Base-by-base conservation (phyloP, 2,113 vertebrate genomes). In the Plotosus lineatus region DNA sequence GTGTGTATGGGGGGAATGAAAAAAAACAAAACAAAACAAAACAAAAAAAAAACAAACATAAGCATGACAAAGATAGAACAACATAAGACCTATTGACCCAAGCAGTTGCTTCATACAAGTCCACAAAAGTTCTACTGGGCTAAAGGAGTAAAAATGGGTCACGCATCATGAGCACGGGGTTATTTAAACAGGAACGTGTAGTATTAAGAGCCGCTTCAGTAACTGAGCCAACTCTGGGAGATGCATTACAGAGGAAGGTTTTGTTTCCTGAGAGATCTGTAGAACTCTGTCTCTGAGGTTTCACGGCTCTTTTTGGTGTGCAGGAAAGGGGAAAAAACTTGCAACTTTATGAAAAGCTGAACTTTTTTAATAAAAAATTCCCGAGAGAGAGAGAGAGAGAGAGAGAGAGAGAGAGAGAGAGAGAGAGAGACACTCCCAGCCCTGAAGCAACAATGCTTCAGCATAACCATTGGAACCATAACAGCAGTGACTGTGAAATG, bases 141-240 rank as follows among this genome's bases (percentile, higher is more conserved):
- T 53, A 11, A n/a, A 23, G 31, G 81, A 86, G 86, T 82, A 86
- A 81, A 46, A 14, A 85, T 84, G 72, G 50, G 48, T 31, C 40
- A 36, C 42, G 50, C 53, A 80, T 44, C 50, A 26, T 21, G 61
- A 71, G 53, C 72, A 75, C 4, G 38, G 61, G 76, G 38, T 74
- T 48, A 42, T 81, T 83, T 48, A 84, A 88, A 79, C 81, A 78
- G 75, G 61, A 73, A 72, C 61, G 73, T 77, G 85, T 78, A 78
- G 44, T 26, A 44, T 55, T 71, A 36, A 74, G 38, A 55, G 60
- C 50, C 80, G 75, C 76, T 46, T 77, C 66, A 51, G 83, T 58
- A 74, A 80, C 66, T 56, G 38, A 80, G 75, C 60, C 72, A 42
- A 72, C 65, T 72, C 82, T 77, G 50, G 55, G 10, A 79, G 82